Evolutionary conservation across 2,888 invertebrate species (phyloP), one percentile per base, ranked within the genome.

Genomic region (Drosophila robusta): DNA sequence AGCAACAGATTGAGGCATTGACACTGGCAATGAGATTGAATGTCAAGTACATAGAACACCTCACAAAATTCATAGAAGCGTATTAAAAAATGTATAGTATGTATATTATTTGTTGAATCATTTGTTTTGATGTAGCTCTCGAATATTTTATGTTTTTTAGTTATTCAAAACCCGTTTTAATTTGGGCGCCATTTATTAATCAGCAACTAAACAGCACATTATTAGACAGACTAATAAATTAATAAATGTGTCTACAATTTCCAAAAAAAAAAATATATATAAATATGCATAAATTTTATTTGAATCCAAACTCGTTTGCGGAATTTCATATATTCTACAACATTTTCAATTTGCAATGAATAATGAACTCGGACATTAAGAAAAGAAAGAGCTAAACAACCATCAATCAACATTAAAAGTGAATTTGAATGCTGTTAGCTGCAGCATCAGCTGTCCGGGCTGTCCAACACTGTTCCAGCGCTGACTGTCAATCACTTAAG

Each of bases 111-210:
- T 49, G 42, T 56, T 38, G 39, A 11, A 45, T 44, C 55, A 14
- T 18, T 55, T 62, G 51, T 56, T 38, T 7, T 16, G n/a, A 39
- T 12, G n/a, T 11, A n/a, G 22, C 8, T 50, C 29, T 32, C 11
- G n/a, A 8, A n/a, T 44, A 8, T 42, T 26, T 42, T 29, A 11
- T 22, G n/a, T 16, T 8, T 6, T 22, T 45, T n/a, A n/a, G 26
- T 34, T 4, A 11, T 12, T 3, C 9, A 16, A 9, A 75, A 75
- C 73, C 11, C 12, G 73, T 74, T 73, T 66, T 12, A 18, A 5
- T 46, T 9, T 18, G 34, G 54, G 78, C 68, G 72, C 68, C 71
- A 57, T 62, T 73, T 66, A 77, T 65, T 77, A 38, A 65, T 74
- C 52, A 63, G 36, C 72, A 42, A 41, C 52, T 46, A 44, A 58